Base-by-base conservation (phyloP, 2,888 invertebrate species). In the Cosmia trapezina region DNA sequence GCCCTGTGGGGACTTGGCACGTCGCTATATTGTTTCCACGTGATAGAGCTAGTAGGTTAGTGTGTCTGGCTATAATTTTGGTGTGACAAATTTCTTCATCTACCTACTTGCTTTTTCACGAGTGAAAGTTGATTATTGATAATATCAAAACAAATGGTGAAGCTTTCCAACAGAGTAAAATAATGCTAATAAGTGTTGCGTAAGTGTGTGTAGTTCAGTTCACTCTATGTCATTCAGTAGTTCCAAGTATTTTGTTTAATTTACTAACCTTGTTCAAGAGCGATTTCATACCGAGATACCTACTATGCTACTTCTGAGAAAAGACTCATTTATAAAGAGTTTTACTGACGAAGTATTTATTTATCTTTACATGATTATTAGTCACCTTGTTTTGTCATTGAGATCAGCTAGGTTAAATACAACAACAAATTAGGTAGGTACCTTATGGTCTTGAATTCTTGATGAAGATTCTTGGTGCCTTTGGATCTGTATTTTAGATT, bases 1-100 rank as follows among this genome's bases (percentile, higher is more conserved):
- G 92, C 92, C 91, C 90, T 86, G 82, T 86, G 90, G 92, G 92
- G 91, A 91, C 88, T 87, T 87, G 81, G 80, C 86, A 83, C 86
- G 81, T 86, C 84, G 81, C 77, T 83, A 67, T 83, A 88, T 83
- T 83, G 78, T 81, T 81, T 75, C 61, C 47, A 73, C 17, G 14
- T 9, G 41, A 81, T 70, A 69, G 83, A 89, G 86, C 64, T 76
- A 64, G 33, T 33, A 6, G 2, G 49, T n/a, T n/a, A 80, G 78
- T 89, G 85, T 87, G 91, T 73, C 81, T 70, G 5, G 2, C 7
- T 75, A 84, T 73, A 17, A 84, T 70, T 87, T 84, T 65, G 53
- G 87, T 91, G 87, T 90, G 89, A 81, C 69, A 61, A 12, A 12
- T 47, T n/a, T 33, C n/a, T n/a, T 33, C 3, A 14, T 0, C 0